Percentiles rank a stretch among this genome's conserved stretches.
Conservation (phyloP, 1,140 invertebrate genomes). For the Brachionus asplanchnoidis region DNA sequence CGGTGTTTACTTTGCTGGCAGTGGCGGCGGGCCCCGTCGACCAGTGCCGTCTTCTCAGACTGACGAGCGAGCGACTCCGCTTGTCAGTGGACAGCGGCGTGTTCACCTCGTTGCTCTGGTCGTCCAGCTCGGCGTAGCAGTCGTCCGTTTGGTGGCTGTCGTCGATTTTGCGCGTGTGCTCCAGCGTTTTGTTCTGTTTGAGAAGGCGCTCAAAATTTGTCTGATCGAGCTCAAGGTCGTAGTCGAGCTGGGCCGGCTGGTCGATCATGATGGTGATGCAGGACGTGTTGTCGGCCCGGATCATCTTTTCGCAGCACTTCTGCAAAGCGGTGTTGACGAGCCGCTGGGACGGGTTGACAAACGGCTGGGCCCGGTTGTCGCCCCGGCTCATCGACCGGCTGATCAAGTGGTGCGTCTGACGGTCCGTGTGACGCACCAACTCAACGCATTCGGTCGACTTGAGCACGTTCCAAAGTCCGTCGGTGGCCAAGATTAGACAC, state of each 20-base stretch:
- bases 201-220: neutral
- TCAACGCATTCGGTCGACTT: slow-evolving; percentile 74
- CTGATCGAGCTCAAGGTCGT: neutral
- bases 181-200: slow-evolving; percentile 8
- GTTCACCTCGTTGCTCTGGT: neutral
- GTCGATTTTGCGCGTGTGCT: neutral
- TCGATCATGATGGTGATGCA: slow-evolving; percentile 87
- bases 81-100: slow-evolving; percentile 9
- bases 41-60: slow-evolving; percentile 25
- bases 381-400: neutral
- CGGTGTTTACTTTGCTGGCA: neutral
- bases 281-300: slow-evolving; percentile 89
- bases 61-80: slow-evolving; percentile 19
- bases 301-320: slow-evolving; percentile 64
- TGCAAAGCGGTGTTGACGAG: slow-evolving; percentile 79
- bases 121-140: neutral
- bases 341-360: slow-evolving; percentile 75
- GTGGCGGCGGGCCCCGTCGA: neutral
- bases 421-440: slow-evolving; percentile 64
- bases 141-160: slow-evolving; percentile 5
- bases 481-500: slow-evolving; percentile 88
- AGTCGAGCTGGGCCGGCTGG: slow-evolving; percentile 63
- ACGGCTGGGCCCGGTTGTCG: neutral
- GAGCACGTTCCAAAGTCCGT: slow-evolving; percentile 94
- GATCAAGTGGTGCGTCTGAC: slow-evolving; percentile 48